phyloP scores from a whole-genome alignment of 2,113 vertebrate genomes.

The Hymenochirus boettgeri region DNA sequence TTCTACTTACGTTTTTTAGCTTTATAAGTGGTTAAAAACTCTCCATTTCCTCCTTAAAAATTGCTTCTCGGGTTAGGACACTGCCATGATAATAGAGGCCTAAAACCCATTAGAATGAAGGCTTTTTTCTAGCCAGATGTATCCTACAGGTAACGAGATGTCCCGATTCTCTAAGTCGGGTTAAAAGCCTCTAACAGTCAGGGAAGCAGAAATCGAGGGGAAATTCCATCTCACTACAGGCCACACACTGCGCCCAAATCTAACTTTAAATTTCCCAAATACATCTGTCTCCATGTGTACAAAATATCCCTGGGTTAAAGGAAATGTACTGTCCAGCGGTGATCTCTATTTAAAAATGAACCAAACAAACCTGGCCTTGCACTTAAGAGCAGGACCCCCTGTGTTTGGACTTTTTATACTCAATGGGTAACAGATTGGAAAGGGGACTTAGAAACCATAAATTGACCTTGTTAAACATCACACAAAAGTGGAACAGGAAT shows the following conservation, averaged over 20 bases:
- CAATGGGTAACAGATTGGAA: not conserved
- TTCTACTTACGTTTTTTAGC: too few relatives aligned
- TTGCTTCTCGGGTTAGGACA: too few relatives aligned
- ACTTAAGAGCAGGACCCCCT: constrained; percentile 27
- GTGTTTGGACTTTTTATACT: not conserved
- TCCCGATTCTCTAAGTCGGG: too few relatives aligned
- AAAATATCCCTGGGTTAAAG: too few relatives aligned
- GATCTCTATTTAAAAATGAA: not conserved
- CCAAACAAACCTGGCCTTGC: not conserved
- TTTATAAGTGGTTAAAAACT: too few relatives aligned
- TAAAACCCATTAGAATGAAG: too few relatives aligned
- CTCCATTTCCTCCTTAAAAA: too few relatives aligned
- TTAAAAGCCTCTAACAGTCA: not conserved
- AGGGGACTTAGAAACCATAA: not conserved
- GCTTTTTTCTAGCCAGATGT: too few relatives aligned
- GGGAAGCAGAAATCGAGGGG: not conserved
- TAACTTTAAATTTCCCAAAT: constrained; percentile 1
- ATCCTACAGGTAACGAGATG: too few relatives aligned
- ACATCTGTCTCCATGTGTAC: not conserved
- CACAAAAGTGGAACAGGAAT: not conserved
- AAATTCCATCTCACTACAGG: not conserved
- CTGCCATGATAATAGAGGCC: too few relatives aligned
- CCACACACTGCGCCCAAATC: too few relatives aligned
- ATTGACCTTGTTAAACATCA: not conserved
- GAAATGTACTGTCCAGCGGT: not conserved